These are phyloP conservation scores for Drosophila kuntzei DNA, from an alignment of 2,888 invertebrate genomes.

Conservation along the genomic window DNA sequence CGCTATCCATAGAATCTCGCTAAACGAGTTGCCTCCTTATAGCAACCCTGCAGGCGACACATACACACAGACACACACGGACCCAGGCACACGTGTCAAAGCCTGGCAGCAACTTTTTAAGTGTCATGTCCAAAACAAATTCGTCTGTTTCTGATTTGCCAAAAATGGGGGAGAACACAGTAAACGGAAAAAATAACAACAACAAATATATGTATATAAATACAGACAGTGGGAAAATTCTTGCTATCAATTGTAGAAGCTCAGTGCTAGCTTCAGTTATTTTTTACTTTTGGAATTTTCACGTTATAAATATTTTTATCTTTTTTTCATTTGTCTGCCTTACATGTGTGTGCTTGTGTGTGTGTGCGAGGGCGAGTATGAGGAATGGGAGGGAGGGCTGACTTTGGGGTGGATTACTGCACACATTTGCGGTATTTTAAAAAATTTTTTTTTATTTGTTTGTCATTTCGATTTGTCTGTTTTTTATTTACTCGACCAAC, in stretches of 20 bases:
- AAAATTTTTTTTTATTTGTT: conserved; percentile 56
- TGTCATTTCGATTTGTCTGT: conserved; percentile 61
- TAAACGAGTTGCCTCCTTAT: conserved; percentile 53
- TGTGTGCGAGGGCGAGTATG: conserved; percentile 14
- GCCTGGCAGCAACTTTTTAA: conserved; percentile 74
- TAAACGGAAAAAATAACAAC: conserved; percentile 30
- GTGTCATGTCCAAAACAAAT: conserved; percentile 85
- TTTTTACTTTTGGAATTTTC: conserved; percentile 59
- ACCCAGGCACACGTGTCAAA: conserved; percentile 64
- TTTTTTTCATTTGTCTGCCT: conserved; percentile 67
- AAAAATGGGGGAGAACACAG: conserved; percentile 67
- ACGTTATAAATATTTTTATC: conserved; percentile 81
- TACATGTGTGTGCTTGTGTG: conserved; percentile 25
- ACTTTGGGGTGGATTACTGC: conserved; percentile 39
- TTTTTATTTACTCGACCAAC: conserved; percentile 51
- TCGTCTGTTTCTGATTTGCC: conserved; percentile 85
- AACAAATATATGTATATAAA: conserved; percentile 17
- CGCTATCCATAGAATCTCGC: conserved; percentile 6
- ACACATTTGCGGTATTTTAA: conserved; percentile 52
- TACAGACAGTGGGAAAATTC: conserved; percentile 45
- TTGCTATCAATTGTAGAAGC: conserved; percentile 62
- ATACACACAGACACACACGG: conserved; percentile 13
- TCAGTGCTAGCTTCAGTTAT: conserved; percentile 34
- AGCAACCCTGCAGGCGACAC: conserved; percentile 48
- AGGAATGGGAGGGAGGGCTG: background rate